A percentile compares a stretch with the other conserved stretches of the same genome.
Conservation (phyloP, 1,140 invertebrate species). For the Sogatella furcifera region DNA sequence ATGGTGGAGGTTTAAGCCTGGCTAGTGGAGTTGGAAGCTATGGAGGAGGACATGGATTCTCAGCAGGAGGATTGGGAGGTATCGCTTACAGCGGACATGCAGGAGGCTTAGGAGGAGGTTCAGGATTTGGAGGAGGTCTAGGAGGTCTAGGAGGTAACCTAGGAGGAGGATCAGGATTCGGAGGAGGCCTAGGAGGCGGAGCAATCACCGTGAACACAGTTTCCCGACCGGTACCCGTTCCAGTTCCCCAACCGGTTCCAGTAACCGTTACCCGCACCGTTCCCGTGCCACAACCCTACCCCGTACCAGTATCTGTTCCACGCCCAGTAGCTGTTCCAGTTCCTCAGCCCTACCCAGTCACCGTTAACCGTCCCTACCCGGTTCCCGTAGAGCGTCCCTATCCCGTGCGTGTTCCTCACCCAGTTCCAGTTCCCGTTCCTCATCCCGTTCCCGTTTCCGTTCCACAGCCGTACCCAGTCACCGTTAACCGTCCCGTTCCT, state of each 20-base stretch:
- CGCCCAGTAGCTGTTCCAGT: conserved; percentile 20
- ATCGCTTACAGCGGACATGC: neutral
- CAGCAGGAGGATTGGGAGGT: neutral
- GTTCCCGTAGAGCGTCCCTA: conserved; percentile 18
- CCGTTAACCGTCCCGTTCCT: conserved; percentile 14
- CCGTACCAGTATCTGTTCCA: conserved; percentile 19
- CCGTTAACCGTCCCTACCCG: conserved; percentile 10
- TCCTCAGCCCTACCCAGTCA: conserved; percentile 19
- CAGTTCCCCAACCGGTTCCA: conserved; percentile 12
- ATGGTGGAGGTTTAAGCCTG: neutral
- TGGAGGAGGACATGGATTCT: neutral
- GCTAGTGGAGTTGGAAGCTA: neutral
- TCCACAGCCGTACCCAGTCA: conserved; percentile 20
- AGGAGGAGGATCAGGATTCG: neutral
- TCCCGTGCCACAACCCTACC: conserved; percentile 12
- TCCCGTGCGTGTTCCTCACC: conserved; percentile 17
- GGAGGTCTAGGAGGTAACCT: neutral
- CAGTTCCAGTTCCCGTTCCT: conserved; percentile 15
- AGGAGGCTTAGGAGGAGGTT: neutral
- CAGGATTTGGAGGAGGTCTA: neutral
- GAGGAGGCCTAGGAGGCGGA: conserved; percentile 3
- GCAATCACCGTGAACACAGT: conserved; percentile 10
- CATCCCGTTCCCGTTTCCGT: conserved; percentile 11
- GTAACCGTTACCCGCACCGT: conserved; percentile 18
- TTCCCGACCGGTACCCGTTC: conserved; percentile 9